Percentiles rank a stretch among this genome's conserved stretches.
phyloP scores from a whole-genome alignment of 1,140 invertebrate genomes.

The Myzus persicae region DNA sequence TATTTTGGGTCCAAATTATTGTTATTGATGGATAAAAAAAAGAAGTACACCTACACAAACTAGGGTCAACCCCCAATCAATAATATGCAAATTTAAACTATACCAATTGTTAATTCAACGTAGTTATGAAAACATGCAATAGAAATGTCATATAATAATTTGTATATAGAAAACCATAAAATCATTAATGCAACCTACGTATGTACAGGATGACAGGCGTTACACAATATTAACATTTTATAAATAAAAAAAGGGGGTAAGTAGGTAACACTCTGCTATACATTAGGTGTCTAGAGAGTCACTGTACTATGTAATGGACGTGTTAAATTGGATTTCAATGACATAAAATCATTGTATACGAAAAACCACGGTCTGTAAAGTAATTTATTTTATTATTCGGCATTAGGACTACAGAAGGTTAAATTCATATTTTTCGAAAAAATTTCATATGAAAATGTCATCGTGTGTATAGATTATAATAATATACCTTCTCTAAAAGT shows the following conservation, averaged over 20 bases:
- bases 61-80: neutral
- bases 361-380: no score
- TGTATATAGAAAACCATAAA: neutral
- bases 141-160: neutral
- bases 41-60: neutral
- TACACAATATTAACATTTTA: neutral
- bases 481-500: no score
- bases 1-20: neutral
- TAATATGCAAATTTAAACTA: slow-evolving; percentile 42
- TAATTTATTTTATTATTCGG: no score
- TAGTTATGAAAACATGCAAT: slow-evolving; percentile 1
- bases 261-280: no score
- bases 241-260: neutral
- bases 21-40: neutral
- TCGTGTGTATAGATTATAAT: no score
- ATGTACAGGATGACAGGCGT: neutral
- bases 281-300: no score
- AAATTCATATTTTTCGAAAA: no score
- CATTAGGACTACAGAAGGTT: no score
- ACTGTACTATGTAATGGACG: no score
- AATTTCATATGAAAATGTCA: no score
- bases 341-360: no score
- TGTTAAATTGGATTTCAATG: no score
- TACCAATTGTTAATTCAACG: slow-evolving; percentile 17
- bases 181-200: neutral